Evolutionary conservation across 1,140 invertebrate genomes (phyloP).

Genomic region (Samia ricini): DNA sequence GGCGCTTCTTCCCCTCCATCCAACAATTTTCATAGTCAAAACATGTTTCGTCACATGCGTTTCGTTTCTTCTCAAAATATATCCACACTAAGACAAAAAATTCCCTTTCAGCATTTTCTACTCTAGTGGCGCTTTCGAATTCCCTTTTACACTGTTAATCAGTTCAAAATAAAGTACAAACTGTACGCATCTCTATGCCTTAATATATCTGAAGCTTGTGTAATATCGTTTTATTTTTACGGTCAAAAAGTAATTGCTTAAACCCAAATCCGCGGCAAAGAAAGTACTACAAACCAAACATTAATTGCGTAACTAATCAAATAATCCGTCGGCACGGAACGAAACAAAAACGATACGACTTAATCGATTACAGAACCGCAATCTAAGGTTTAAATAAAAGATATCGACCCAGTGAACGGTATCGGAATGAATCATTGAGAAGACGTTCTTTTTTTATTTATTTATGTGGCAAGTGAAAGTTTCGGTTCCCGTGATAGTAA

Average conservation of each 20-base stretch:
- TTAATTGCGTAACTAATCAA: conserved; percentile 25
- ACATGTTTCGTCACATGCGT: too few relatives aligned
- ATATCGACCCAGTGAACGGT: conserved; percentile 34
- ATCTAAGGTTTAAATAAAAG: conserved; percentile 18
- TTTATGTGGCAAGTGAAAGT: conserved; percentile 49
- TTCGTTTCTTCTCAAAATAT: too few relatives aligned
- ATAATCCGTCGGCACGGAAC: conserved; percentile 22
- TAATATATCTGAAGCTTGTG: too few relatives aligned
- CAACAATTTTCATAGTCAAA: too few relatives aligned
- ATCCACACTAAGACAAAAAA: too few relatives aligned
- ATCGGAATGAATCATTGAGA: conserved; percentile 27
- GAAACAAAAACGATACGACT: conserved; percentile 11
- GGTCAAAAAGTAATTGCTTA: background rate
- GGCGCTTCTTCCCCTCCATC: too few relatives aligned
- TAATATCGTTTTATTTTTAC: background rate
- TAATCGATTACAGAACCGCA: conserved; percentile 19
- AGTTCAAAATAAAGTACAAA: too few relatives aligned
- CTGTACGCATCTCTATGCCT: too few relatives aligned
- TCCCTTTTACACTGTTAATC: too few relatives aligned
- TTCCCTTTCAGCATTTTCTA: too few relatives aligned
- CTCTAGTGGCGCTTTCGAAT: too few relatives aligned
- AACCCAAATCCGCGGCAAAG: conserved; percentile 4
- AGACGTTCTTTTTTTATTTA: conserved; percentile 25
- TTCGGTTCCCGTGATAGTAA: conserved; percentile 29
- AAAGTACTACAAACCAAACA: conserved; percentile 16